These are phyloP conservation scores for Matsumurasca onukii DNA, from an alignment of 1,140 invertebrate species.

Conservation along the genomic window DNA sequence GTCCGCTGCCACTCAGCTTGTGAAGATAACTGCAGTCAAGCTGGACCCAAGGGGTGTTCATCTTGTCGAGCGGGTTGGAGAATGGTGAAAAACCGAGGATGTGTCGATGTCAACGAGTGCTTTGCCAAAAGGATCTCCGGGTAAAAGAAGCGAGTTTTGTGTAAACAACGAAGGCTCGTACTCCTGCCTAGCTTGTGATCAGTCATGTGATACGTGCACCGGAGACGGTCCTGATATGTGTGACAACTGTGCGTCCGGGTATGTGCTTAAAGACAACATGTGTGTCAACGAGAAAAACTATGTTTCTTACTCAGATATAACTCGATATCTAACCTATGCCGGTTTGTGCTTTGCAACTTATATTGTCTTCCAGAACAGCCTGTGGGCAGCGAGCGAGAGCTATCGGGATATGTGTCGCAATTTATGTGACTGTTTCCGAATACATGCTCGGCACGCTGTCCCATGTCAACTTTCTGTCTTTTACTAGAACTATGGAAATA, in stretches of 20 bases:
- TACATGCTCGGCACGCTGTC: constrained; percentile 54
- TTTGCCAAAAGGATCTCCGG: constrained; percentile 58
- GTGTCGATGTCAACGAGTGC: constrained; percentile 93
- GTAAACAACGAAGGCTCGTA: constrained; percentile 90
- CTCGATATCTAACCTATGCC: constrained; percentile 75
- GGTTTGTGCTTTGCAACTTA: constrained; percentile 77
- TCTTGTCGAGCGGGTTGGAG: constrained; percentile 83
- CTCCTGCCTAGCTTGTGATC: constrained; percentile 78
- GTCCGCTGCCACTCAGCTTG: constrained; percentile 84
- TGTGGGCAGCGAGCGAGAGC: constrained; percentile 69
- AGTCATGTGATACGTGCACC: constrained; percentile 78
- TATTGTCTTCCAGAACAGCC: constrained; percentile 77
- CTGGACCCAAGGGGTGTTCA: constrained; percentile 75
- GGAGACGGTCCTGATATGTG: constrained; percentile 95
- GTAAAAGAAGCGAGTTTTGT: constrained; percentile 82
- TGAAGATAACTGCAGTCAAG: constrained; percentile 72
- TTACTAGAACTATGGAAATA: background rate
- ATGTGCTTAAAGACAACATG: constrained; percentile 63
- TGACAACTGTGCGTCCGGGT: constrained; percentile 76
- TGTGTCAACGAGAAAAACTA: constrained; percentile 71
- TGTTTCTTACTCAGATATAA: constrained; percentile 44
- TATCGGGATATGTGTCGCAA: constrained; percentile 68
- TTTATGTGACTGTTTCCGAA: constrained; percentile 78
- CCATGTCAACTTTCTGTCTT: background rate
- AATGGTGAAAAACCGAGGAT: constrained; percentile 74